Percentiles rank a stretch among this genome's conserved stretches.
Conservation (phyloP, 2,888 invertebrate species). For the Beris morrisii region DNA sequence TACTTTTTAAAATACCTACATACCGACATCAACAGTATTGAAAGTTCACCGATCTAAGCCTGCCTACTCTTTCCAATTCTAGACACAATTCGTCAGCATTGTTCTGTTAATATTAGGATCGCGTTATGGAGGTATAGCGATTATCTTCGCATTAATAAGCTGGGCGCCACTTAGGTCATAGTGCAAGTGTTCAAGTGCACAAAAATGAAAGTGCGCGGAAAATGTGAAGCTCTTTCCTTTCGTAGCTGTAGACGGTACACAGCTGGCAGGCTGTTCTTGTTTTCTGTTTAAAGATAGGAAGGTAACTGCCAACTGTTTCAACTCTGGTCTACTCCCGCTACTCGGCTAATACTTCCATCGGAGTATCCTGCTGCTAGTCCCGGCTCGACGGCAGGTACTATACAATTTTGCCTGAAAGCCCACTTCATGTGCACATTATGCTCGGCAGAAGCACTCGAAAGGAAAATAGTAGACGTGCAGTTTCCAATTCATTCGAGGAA, state of each 20-base stretch:
- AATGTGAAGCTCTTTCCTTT: conserved; percentile 33
- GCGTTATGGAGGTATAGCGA: too few species aligned
- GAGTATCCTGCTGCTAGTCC: neutral
- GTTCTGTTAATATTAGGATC: too few species aligned
- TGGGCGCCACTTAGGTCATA: conserved; percentile 30
- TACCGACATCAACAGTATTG: too few species aligned
- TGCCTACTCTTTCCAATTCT: too few species aligned
- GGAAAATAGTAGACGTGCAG: conserved; percentile 33
- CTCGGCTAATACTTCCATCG: conserved; percentile 15
- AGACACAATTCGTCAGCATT: too few species aligned
- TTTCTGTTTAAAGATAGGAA: conserved; percentile 4
- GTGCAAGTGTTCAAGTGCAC: conserved; percentile 37
- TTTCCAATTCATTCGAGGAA: conserved; percentile 30
- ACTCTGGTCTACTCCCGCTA: neutral
- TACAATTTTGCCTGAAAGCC: conserved; percentile 30
- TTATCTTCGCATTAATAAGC: neutral
- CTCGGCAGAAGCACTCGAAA: conserved; percentile 33
- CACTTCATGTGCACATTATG: conserved; percentile 30
- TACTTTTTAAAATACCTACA: too few species aligned
- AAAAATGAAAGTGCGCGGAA: conserved; percentile 38
- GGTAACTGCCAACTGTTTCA: conserved; percentile 8
- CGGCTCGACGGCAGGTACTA: conserved; percentile 15
- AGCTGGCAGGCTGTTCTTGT: neutral
- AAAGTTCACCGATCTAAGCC: too few species aligned
- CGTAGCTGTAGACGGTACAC: conserved; percentile 8